Conservation (phyloP, 2,797 vertebrate genomes). For the Sebastolobus alascanus region DNA sequence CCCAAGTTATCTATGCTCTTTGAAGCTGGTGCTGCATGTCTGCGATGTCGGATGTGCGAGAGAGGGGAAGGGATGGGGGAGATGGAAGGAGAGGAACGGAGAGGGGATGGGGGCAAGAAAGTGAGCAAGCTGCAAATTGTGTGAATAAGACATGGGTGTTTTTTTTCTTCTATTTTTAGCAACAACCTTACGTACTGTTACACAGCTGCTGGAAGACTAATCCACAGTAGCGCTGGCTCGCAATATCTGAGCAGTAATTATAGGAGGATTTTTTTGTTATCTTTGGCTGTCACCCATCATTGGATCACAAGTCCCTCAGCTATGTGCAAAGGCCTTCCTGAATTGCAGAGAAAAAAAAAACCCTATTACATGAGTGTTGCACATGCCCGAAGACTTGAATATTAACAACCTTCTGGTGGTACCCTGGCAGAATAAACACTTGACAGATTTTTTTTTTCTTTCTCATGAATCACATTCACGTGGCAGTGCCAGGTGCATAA, state of each 20-base stretch:
- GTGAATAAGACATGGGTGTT: slow-evolving; percentile 73
- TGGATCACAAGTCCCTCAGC: slow-evolving; percentile 74
- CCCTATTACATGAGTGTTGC: slow-evolving; percentile 68
- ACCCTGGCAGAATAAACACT: slow-evolving; percentile 70
- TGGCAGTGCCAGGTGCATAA: slow-evolving; percentile 77
- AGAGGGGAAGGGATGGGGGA: slow-evolving; percentile 48
- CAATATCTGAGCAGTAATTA: slow-evolving; percentile 77
- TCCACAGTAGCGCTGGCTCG: slow-evolving; percentile 70
- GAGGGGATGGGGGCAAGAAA: slow-evolving; percentile 50
- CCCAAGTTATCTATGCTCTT: slow-evolving; percentile 82
- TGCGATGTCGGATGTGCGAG: slow-evolving; percentile 63
- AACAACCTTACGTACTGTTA: slow-evolving; percentile 70
- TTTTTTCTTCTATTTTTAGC: slow-evolving; percentile 79
- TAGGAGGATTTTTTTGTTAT: slow-evolving; percentile 70
- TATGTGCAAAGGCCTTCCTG: slow-evolving; percentile 59
- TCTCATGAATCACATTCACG: slow-evolving; percentile 67
- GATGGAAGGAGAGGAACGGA: slow-evolving; percentile 19
- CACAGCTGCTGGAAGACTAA: slow-evolving; percentile 72
- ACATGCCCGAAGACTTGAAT: slow-evolving; percentile 72
- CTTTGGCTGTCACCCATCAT: slow-evolving; percentile 79
- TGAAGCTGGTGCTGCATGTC: slow-evolving; percentile 78
- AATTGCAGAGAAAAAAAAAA: slow-evolving; percentile 64
- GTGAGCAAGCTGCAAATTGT: slow-evolving; percentile 71
- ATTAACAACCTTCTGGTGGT: slow-evolving; percentile 75
- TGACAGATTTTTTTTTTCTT: slow-evolving; percentile 39